These are phyloP conservation scores for Dynastes tityus DNA, from an alignment of 2,888 invertebrate species.

Conservation along the genomic window DNA sequence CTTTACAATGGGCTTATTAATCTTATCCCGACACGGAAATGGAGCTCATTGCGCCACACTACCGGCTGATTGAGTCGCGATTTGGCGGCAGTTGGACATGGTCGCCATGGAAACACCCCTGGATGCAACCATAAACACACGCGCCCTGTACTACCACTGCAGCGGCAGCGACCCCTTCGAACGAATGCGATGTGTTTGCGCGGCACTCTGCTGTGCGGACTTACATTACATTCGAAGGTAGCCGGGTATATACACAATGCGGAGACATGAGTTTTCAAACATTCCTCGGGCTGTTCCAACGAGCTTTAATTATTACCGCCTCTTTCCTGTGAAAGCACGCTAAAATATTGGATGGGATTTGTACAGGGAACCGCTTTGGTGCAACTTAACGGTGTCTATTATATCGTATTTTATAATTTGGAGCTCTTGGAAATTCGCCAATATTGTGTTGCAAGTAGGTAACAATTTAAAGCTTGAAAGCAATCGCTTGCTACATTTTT, in stretches of 20 bases:
- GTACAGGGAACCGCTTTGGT: constrained; percentile 4
- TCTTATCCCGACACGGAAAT: constrained; percentile 50
- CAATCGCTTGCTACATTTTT: too few relatives aligned
- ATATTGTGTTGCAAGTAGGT: background rate
- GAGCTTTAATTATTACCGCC: constrained; percentile 18
- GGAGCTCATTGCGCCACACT: constrained; percentile 52
- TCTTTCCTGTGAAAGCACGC: constrained; percentile 15
- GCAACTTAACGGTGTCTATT: constrained; percentile 1
- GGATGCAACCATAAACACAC: constrained; percentile 57
- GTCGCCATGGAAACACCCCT: constrained; percentile 58
- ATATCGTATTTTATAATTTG: constrained; percentile 10
- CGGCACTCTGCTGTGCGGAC: constrained; percentile 6
- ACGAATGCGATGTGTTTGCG: constrained; percentile 34
- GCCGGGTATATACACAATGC: constrained; percentile 28
- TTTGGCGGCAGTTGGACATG: constrained; percentile 49
- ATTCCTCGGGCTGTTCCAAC: constrained; percentile 25
- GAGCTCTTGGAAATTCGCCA: background rate
- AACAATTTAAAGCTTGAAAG: too few relatives aligned
- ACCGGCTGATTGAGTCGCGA: constrained; percentile 52
- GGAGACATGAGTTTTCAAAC: constrained; percentile 34
- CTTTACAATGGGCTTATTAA: constrained; percentile 42
- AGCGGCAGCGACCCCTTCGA: constrained; percentile 48
- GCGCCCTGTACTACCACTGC: constrained; percentile 52
- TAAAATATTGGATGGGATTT: constrained; percentile 22
- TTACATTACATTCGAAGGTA: background rate